A percentile compares a stretch with the other conserved stretches of the same genome.
Evolutionary conservation across 2,888 invertebrate species (phyloP).

Genomic region (Oithona nana): DNA sequence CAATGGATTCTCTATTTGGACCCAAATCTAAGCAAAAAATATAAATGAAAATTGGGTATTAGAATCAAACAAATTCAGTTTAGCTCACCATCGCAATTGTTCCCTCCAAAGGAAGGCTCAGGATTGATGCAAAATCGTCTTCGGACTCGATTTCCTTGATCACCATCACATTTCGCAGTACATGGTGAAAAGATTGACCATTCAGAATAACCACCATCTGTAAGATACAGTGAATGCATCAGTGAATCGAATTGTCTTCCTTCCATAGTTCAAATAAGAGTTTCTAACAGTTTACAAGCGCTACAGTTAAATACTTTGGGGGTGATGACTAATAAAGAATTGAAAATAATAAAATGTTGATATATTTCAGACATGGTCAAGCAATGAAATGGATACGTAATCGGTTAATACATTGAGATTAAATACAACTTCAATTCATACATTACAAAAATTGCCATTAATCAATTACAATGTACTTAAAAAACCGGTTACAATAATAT

Average conservation of each 20-base stretch:
- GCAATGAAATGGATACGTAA: no score
- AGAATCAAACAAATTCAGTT: no score
- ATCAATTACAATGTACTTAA: no score
- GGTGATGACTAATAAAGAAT: not conserved
- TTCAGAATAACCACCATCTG: conserved; percentile 3
- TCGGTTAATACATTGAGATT: no score
- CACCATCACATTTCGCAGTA: conserved; percentile 4
- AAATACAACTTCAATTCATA: no score
- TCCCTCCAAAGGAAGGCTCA: not conserved
- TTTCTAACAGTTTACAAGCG: no score
- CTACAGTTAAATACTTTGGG: not conserved
- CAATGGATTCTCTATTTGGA: not conserved
- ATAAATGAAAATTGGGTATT: not conserved
- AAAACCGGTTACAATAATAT: no score
- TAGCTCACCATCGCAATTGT: not conserved
- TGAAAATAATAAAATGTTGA: not conserved
- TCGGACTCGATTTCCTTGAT: conserved; percentile 4
- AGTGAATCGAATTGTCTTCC: no score
- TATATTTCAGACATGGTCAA: no score
- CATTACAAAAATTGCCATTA: no score
- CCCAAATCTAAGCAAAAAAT: not conserved
- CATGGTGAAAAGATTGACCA: conserved; percentile 3
- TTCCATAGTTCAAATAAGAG: no score
- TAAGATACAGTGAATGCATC: no score
- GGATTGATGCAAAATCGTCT: conserved; percentile 1